A percentile compares a stretch with the other conserved stretches of the same genome.
Evolutionary conservation across 2,797 vertebrate genomes (phyloP).

Genomic region (Danio choprae): DNA sequence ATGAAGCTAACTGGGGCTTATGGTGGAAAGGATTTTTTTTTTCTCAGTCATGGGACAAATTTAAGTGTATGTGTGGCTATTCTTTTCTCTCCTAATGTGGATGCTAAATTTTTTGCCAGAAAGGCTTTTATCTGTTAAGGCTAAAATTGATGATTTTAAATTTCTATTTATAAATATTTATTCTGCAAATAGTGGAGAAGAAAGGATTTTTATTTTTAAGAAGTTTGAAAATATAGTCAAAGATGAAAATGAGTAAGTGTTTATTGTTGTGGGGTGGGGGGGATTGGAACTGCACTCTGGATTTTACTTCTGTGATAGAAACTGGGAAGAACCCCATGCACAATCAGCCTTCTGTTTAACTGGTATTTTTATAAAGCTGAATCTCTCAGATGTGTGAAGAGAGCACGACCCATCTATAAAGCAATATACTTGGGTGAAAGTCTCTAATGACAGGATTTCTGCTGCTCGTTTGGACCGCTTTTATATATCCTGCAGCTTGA

Average conservation of each 20-base stretch:
- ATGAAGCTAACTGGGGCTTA: background rate
- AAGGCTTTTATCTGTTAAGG: background rate
- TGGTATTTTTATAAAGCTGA: background rate
- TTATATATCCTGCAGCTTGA: background rate
- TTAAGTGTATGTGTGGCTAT: background rate
- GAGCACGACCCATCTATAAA: background rate
- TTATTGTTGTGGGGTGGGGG: background rate
- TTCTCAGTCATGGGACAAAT: constrained; percentile 18
- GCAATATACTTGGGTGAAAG: too few species aligned
- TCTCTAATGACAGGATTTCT: background rate
- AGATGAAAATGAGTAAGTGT: background rate
- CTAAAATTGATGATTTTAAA: background rate
- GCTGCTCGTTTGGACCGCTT: background rate
- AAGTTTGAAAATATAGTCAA: background rate
- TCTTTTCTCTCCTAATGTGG: background rate
- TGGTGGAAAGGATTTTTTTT: background rate
- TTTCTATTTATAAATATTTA: background rate
- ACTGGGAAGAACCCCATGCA: too few species aligned
- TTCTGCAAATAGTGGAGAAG: background rate
- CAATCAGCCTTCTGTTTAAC: too few species aligned
- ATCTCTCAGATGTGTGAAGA: background rate
- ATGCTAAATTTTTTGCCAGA: background rate
- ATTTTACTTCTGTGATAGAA: background rate
- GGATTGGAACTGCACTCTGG: background rate
- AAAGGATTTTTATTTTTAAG: background rate